Conservation (phyloP, 2,797 vertebrate genomes). For the Centroberyx gerrardi region DNA sequence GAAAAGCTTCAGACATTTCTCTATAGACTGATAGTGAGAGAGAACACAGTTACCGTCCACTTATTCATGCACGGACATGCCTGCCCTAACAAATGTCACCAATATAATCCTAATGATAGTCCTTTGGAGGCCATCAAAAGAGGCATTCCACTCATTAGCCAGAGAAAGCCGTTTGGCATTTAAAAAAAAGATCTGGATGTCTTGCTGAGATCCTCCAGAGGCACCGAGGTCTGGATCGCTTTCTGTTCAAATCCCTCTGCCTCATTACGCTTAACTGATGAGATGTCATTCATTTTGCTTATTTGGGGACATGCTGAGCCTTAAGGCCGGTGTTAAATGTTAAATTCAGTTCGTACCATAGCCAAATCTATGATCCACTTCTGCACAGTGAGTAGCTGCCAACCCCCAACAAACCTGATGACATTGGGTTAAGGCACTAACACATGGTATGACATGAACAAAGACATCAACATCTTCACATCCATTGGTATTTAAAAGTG, state of each 20-base stretch:
- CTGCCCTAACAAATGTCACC: neutral
- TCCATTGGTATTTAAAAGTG: neutral
- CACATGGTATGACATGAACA: neutral
- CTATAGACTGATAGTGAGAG: no score
- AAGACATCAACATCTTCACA: neutral
- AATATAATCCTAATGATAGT: neutral
- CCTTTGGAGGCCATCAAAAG: neutral
- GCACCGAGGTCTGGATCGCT: slow-evolving; percentile 46
- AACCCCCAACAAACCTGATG: slow-evolving; percentile 88
- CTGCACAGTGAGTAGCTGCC: slow-evolving; percentile 90
- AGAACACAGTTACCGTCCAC: neutral
- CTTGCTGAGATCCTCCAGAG: slow-evolving; percentile 21
- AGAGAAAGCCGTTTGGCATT: slow-evolving; percentile 30
- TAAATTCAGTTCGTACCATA: slow-evolving; percentile 86
- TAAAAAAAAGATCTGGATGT: slow-evolving; percentile 16
- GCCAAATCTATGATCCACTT: slow-evolving; percentile 93
- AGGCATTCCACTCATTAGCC: slow-evolving; percentile 41
- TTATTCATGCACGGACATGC: slow-evolving; percentile 31
- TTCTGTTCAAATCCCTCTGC: slow-evolving; percentile 27
- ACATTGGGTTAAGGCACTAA: slow-evolving; percentile 64
- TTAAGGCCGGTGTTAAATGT: slow-evolving; percentile 28
- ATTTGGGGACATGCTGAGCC: slow-evolving; percentile 9
- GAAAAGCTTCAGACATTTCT: slow-evolving; percentile 10
- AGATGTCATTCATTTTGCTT: slow-evolving; percentile 27
- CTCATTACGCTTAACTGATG: slow-evolving; percentile 64